These are phyloP conservation scores for Drosophila austrosaltans DNA, from an alignment of 2,888 invertebrate species.

Conservation along the genomic window DNA sequence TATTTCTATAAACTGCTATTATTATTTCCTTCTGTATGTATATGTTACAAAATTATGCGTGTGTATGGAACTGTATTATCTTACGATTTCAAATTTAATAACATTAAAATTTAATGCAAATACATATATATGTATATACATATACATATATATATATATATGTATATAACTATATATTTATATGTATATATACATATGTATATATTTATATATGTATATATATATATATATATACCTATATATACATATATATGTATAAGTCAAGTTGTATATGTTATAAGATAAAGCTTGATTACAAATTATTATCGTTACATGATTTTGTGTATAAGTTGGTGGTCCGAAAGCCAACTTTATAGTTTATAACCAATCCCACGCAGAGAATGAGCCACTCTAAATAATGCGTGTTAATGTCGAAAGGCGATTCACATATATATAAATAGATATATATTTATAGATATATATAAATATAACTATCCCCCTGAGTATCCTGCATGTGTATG, in stretches of 20 bases:
- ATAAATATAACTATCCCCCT: background rate
- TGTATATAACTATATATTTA: too few species aligned
- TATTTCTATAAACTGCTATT: background rate
- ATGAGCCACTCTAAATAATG: background rate
- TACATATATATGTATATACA: background rate
- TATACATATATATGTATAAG: too few species aligned
- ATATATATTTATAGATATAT: background rate
- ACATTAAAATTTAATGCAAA: slow-evolving; percentile 2
- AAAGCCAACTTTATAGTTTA: too few species aligned
- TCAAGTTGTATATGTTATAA: too few species aligned
- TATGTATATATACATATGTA: too few species aligned
- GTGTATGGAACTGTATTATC: slow-evolving; percentile 9
- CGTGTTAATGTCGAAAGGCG: background rate
- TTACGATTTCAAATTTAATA: slow-evolving; percentile 1
- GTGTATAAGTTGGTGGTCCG: too few species aligned
- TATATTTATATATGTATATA: too few species aligned
- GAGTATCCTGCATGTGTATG: slow-evolving; percentile 1
- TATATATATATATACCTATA: too few species aligned
- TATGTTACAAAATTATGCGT: slow-evolving; percentile 7
- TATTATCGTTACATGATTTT: too few species aligned
- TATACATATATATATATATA: background rate
- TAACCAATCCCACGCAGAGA: too few species aligned
- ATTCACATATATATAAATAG: background rate
- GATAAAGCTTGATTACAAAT: too few species aligned
- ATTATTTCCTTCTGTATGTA: background rate